Evolutionary conservation across 2,888 invertebrate species (phyloP).

Genomic region (Campoplex nolae): DNA sequence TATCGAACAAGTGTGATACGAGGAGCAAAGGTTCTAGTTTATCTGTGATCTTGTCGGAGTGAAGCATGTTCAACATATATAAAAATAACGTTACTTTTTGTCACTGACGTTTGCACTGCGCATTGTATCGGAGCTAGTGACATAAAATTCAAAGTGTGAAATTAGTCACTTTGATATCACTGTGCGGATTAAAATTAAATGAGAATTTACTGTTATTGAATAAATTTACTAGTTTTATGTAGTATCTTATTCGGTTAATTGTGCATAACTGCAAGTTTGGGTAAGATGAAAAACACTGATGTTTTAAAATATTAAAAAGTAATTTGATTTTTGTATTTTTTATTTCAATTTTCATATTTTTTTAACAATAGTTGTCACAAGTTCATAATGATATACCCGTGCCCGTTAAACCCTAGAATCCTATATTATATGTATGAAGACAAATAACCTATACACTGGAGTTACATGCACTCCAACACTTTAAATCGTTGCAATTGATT

Average conservation of each 20-base stretch:
- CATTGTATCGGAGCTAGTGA: neutral
- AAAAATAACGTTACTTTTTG: neutral
- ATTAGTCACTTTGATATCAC: neutral
- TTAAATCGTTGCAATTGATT: no score
- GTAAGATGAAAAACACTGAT: neutral
- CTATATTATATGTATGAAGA: no score
- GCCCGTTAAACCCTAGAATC: no score
- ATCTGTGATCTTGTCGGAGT: neutral
- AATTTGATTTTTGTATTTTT: no score
- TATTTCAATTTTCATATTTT: no score
- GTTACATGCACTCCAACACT: no score
- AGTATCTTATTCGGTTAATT: neutral
- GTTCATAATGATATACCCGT: no score
- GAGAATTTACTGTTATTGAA: neutral
- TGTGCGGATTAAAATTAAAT: neutral
- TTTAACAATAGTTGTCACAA: no score
- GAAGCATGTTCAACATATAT: neutral
- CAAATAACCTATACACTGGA: no score
- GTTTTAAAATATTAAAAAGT: no score
- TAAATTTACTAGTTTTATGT: neutral
- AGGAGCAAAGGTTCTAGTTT: slow-evolving; percentile 35
- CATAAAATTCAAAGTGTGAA: neutral
- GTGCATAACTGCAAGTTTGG: neutral
- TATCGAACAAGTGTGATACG: neutral
- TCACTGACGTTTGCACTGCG: neutral